Base-by-base conservation (phyloP, 2,797 vertebrate genomes). In the Salmo trutta region DNA sequence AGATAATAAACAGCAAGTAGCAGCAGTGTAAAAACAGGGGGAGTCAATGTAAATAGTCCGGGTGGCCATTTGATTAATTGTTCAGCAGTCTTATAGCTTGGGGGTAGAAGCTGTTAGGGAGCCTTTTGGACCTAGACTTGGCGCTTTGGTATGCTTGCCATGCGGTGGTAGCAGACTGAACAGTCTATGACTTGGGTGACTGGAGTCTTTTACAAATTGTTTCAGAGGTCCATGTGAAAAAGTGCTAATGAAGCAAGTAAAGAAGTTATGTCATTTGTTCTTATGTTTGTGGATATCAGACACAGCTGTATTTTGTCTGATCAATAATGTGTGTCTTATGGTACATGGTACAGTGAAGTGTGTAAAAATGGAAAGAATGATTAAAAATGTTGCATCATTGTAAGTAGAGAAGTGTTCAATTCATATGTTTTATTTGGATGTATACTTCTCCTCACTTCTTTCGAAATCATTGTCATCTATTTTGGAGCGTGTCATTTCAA, bases 401-500 rank as follows among this genome's bases (percentile, higher is more conserved):
- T 71, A 51, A 12, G 12, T 12, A 47, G 10, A n/a, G 8, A 24
- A 5, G 51, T 53, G 71, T 29, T 24, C 56, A 54, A 15, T 15
- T 53, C 8, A 19, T 17, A 36, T 41, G 31, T 41, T 71, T 17
- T 27, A 7, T 29, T 41, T n/a, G n/a, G 12, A n/a, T 70, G 36
- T 47, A 41, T 21, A 17, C 71, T 56, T 15, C 10, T 54, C 24
- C 19, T 71, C 41, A 3, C 16, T 53, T 17, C 51, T 72, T 72
- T 52, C 27, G 21, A 54, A 54, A 8, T 3, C 24, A 54, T 68
- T 53, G 7, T 6, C 24, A 41, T 77, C 74, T 83, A 80, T 88
- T 89, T 82, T 16, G 1, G 79, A 88, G 75, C 86, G 75, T 88
- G 89, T 90, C 88, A 84, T 86, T 92, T 90, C 88, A 85, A 84